phyloP scores from a whole-genome alignment of 2,113 vertebrate genomes.

The Gadus macrocephalus region DNA sequence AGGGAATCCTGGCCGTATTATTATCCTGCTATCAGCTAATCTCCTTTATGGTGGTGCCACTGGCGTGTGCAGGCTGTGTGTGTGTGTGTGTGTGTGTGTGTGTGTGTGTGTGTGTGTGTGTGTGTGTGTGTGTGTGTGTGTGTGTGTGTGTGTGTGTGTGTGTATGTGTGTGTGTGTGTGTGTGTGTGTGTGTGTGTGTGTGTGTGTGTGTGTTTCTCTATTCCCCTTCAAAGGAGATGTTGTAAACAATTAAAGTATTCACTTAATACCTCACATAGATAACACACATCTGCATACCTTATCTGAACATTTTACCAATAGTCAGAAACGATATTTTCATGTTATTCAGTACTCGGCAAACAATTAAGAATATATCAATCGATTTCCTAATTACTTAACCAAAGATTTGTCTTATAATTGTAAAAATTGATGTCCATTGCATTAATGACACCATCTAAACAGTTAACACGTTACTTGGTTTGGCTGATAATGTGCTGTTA shows the following conservation, averaged over 20 bases:
- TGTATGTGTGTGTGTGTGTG: neutral
- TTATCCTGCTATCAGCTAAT: constrained; percentile 47
- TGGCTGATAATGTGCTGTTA: neutral
- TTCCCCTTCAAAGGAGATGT: no score
- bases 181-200: neutral
- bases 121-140: neutral
- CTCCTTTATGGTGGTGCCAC: constrained; percentile 25
- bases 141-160: neutral
- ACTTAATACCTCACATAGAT: no score
- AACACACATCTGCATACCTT: neutral
- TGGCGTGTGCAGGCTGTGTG: constrained; percentile 4
- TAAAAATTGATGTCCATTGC: no score
- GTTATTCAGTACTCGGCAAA: no score
- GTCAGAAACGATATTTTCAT: neutral
- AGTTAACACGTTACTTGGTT: neutral
- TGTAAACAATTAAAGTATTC: no score
- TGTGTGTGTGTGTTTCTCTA: neutral
- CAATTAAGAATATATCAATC: no score
- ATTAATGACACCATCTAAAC: neutral
- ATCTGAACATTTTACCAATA: no score
- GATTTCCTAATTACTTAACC: no score
- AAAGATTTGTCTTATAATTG: no score
- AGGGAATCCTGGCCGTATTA: constrained; percentile 28
- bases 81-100: constrained; percentile 5
- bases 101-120: constrained; percentile 1